These are phyloP conservation scores for Tinea pellionella DNA, from an alignment of 2,888 invertebrate species.

Conservation along the genomic window DNA sequence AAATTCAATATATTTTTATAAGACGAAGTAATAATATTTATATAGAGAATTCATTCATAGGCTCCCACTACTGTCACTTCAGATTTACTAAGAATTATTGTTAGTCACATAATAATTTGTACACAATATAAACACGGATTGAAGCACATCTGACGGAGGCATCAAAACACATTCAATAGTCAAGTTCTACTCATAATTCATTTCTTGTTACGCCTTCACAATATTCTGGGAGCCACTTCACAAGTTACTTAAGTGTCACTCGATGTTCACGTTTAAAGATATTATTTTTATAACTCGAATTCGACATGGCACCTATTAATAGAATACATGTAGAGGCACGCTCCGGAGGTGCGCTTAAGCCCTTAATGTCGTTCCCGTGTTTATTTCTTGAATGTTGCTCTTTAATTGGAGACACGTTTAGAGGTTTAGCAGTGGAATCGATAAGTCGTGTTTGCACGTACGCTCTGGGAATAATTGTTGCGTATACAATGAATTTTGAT, in stretches of 20 bases:
- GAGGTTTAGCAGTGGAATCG: slow-evolving; percentile 43
- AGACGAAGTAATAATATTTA: too few species aligned
- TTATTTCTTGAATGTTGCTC: slow-evolving; percentile 27
- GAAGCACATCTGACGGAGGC: slow-evolving; percentile 21
- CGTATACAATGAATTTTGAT: slow-evolving; percentile 1
- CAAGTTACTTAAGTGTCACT: slow-evolving; percentile 41
- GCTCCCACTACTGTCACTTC: not conserved
- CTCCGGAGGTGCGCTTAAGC: slow-evolving; percentile 10
- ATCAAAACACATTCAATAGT: slow-evolving; percentile 43
- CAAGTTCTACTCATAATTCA: slow-evolving; percentile 38
- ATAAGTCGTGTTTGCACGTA: slow-evolving; percentile 45
- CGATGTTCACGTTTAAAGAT: slow-evolving; percentile 18
- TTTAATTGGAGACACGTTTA: slow-evolving; percentile 43
- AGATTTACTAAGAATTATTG: slow-evolving; percentile 18
- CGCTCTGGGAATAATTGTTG: slow-evolving; percentile 29
- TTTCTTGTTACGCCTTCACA: slow-evolving; percentile 31
- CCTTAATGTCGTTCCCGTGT: slow-evolving; percentile 11
- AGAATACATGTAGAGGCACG: not conserved
- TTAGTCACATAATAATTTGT: slow-evolving; percentile 48
- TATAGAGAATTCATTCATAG: not conserved
- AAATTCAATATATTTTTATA: too few species aligned
- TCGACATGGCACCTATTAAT: slow-evolving; percentile 9
- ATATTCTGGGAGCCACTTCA: slow-evolving; percentile 43
- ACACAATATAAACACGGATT: slow-evolving; percentile 25
- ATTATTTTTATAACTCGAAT: slow-evolving; percentile 38